These are phyloP conservation scores for Cheilosia scutellata DNA, from an alignment of 2,888 invertebrate species.

Conservation along the genomic window DNA sequence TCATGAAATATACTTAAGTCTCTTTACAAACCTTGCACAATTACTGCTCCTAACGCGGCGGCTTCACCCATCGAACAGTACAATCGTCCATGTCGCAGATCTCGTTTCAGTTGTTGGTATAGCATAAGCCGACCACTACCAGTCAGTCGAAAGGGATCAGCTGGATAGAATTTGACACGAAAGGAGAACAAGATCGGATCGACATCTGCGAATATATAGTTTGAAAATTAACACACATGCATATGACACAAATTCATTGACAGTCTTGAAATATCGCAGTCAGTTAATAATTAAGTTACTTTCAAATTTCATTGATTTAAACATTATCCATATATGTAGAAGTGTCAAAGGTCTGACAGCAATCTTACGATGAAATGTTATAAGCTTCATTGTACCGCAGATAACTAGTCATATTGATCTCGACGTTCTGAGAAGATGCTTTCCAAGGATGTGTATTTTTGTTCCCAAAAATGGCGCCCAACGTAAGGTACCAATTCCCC, in stretches of 20 bases:
- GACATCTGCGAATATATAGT: slow-evolving; percentile 88
- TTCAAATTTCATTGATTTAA: not conserved
- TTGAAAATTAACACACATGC: no score
- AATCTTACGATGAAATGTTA: not conserved
- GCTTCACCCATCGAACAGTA: slow-evolving; percentile 96
- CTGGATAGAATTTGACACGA: slow-evolving; percentile 98
- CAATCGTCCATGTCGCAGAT: slow-evolving; percentile 96
- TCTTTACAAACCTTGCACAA: slow-evolving; percentile 91
- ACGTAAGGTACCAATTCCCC: no score
- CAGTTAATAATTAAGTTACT: no score
- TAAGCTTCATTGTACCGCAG: no score
- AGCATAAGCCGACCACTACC: slow-evolving; percentile 98
- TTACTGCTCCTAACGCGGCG: slow-evolving; percentile 94
- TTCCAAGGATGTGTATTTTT: no score
- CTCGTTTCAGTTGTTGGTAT: slow-evolving; percentile 97
- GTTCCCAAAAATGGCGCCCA: not conserved
- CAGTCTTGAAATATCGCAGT: no score
- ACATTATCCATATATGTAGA: no score
- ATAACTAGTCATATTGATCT: no score
- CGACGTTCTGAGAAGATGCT: no score
- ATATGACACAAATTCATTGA: no score
- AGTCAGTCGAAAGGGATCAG: slow-evolving; percentile 95
- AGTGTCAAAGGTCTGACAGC: no score
- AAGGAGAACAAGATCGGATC: slow-evolving; percentile 97
- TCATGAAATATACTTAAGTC: not conserved